phyloP scores from a whole-genome alignment of 2,888 invertebrate species.

The Callimorpha dominula region DNA sequence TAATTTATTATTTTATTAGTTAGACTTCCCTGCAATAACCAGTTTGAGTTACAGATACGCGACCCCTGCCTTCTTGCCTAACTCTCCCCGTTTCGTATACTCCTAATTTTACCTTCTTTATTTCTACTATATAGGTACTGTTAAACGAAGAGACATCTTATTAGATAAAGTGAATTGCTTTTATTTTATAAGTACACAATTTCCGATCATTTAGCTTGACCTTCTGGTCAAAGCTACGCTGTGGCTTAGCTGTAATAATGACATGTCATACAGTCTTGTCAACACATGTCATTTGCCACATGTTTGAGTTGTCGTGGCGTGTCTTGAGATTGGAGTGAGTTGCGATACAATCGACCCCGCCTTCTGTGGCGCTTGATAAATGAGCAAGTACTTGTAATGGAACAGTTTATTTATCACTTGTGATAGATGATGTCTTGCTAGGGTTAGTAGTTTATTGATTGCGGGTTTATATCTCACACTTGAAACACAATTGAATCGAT shows the following conservation, averaged over 20 bases:
- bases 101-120: too few species aligned
- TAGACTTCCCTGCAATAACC: too few species aligned
- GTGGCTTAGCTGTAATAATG: slow-evolving; percentile 51
- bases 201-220: neutral
- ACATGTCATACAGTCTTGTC: slow-evolving; percentile 49
- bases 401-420: slow-evolving; percentile 29
- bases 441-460: slow-evolving; percentile 7
- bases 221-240: slow-evolving; percentile 25
- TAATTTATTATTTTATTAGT: too few species aligned
- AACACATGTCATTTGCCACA: slow-evolving; percentile 60
- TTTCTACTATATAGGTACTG: too few species aligned
- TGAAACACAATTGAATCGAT: neutral
- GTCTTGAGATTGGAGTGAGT: slow-evolving; percentile 19
- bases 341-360: slow-evolving; percentile 24
- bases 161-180: too few species aligned
- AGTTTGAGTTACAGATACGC: too few species aligned
- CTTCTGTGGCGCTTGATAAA: slow-evolving; percentile 39
- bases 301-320: slow-evolving; percentile 41
- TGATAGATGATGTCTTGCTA: slow-evolving; percentile 13
- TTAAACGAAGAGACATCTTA: too few species aligned
- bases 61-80: too few species aligned
- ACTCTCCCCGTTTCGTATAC: too few species aligned
- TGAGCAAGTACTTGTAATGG: slow-evolving; percentile 31
- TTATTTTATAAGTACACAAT: too few species aligned
- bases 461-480: neutral